Evolutionary conservation across 2,113 vertebrate species (phyloP).

Genomic region (Macquaria ambigua): DNA sequence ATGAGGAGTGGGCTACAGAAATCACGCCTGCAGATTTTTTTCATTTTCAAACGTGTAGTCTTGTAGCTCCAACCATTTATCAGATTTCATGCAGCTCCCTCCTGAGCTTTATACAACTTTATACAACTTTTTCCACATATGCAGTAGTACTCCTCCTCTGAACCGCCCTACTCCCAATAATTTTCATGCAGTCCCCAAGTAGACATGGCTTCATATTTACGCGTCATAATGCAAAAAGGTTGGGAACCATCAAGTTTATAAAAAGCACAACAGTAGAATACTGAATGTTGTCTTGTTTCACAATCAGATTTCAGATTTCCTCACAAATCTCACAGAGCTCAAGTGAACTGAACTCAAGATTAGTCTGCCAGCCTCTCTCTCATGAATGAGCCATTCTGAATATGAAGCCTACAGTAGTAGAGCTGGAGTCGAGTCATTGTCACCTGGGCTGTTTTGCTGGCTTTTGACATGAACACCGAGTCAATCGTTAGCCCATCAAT

Average conservation of each 20-base stretch:
- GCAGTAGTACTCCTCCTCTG: not conserved
- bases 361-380: not conserved
- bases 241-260: not conserved
- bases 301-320: conserved; percentile 8
- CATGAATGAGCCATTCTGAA: not conserved
- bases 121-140: not conserved
- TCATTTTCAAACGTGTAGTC: not conserved
- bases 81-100: not conserved
- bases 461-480: not conserved
- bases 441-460: not conserved
- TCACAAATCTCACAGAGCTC: conserved; percentile 10
- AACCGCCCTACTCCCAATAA: not conserved
- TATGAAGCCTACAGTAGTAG: not conserved
- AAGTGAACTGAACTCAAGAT: not conserved
- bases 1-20: too few relatives aligned
- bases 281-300: conserved; percentile 13
- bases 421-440: not conserved
- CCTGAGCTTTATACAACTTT: not conserved
- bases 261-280: not conserved
- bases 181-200: not conserved
- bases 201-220: not conserved
- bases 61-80: not conserved
- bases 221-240: not conserved
- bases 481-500: conserved; percentile 38
- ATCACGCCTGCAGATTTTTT: not conserved